Percentiles rank a stretch among this genome's conserved stretches.
Evolutionary conservation across 2,888 invertebrate genomes (phyloP).

Genomic region (Neoaliturus tenellus): DNA sequence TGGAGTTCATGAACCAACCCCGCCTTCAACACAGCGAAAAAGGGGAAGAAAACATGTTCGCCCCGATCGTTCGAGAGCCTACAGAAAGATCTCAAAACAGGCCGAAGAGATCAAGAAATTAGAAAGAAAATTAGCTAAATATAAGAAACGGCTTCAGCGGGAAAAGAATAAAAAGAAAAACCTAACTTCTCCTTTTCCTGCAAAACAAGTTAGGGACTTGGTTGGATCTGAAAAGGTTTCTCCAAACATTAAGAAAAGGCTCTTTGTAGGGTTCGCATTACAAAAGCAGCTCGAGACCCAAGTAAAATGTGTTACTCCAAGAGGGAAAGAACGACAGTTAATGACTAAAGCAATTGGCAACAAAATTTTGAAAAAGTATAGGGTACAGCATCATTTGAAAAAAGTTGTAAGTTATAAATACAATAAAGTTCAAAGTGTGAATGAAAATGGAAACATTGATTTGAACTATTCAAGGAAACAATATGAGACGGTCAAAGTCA

Average conservation of each 20-base stretch:
- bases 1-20: background rate
- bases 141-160: background rate
- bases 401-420: background rate
- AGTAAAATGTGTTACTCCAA: conserved; percentile 6
- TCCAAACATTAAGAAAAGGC: conserved; percentile 28
- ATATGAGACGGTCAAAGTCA: background rate
- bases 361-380: conserved; percentile 34
- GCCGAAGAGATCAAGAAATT: background rate
- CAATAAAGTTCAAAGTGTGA: background rate
- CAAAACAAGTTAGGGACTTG: background rate
- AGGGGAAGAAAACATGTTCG: conserved; percentile 17
- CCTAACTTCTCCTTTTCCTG: background rate
- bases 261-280: conserved; percentile 9
- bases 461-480: conserved; percentile 26
- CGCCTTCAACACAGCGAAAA: background rate
- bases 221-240: background rate
- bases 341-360: conserved; percentile 25
- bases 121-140: background rate
- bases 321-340: conserved; percentile 26
- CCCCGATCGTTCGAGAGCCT: background rate
- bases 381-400: conserved; percentile 4
- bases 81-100: background rate
- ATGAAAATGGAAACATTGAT: conserved; percentile 16
- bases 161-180: background rate
- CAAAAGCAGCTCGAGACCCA: conserved; percentile 11